A percentile compares a stretch with the other conserved stretches of the same genome.
phyloP scores from a whole-genome alignment of 2,888 invertebrate genomes.

The Micoletzkya japonica region DNA sequence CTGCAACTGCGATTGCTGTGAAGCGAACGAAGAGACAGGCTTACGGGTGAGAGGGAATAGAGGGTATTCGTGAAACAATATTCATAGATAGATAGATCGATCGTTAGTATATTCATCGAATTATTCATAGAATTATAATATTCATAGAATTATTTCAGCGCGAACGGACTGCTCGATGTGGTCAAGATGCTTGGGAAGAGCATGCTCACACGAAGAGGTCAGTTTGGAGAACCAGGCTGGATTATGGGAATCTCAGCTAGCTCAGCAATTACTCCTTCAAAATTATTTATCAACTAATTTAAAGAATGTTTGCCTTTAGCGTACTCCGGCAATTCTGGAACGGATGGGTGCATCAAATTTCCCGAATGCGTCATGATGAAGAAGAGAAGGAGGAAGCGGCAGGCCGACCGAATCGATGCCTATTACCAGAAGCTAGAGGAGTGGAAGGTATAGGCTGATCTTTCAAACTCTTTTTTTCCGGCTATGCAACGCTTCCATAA shows the following conservation, averaged over 20 bases:
- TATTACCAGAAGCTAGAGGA: constrained; percentile 39
- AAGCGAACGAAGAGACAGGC: constrained; percentile 51
- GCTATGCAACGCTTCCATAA: too few relatives aligned
- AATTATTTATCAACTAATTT: background rate
- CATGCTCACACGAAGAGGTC: constrained; percentile 27
- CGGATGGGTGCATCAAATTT: constrained; percentile 53
- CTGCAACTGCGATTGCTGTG: constrained; percentile 33
- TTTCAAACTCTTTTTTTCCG: too few relatives aligned
- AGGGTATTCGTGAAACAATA: too few relatives aligned
- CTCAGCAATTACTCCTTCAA: background rate
- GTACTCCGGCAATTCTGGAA: constrained; percentile 24
- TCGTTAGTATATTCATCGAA: too few relatives aligned
- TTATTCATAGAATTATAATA: too few relatives aligned
- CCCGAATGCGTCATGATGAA: constrained; percentile 55
- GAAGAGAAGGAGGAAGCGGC: constrained; percentile 51
- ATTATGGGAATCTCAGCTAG: background rate
- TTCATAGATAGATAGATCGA: too few relatives aligned
- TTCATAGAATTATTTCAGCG: constrained; percentile 23
- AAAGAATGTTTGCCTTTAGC: constrained; percentile 2
- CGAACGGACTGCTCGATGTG: constrained; percentile 52
- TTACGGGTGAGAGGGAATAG: constrained; percentile 37
- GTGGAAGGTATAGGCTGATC: constrained; percentile 29
- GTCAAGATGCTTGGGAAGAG: constrained; percentile 48
- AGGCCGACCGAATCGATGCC: constrained; percentile 44
- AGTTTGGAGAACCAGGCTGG: too few relatives aligned